Evolutionary conservation across 1,140 invertebrate genomes (phyloP), one percentile per base, ranked within the genome.

Genomic region (Conus ventricosus): DNA sequence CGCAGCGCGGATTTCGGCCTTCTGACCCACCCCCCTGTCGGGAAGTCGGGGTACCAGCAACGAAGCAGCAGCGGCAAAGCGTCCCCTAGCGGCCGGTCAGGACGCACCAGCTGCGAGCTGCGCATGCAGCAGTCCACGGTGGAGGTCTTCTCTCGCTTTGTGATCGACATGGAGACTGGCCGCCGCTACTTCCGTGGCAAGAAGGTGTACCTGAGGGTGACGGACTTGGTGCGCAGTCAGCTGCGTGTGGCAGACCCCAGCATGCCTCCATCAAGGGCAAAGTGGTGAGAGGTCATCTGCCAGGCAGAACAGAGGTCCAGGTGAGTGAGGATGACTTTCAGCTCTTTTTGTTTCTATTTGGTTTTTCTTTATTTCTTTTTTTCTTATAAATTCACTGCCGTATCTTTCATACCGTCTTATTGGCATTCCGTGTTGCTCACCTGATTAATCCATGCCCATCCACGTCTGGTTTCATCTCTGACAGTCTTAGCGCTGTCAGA

Each of bases 281-380:
- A 39, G 97, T 98, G 15, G 96, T 99, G 39, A 97, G 98, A 94
- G 98, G 98, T 11, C 96, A 97, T n/a, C 97, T 97, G 8, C 97
- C 97, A 82, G 99, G 98, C 5, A 95, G 97, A 27, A 98, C 98
- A 4, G 98, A 99, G 96, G 97, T 99, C 0, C 98, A 99, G 96
- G 97, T 98, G 92, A 90, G 91, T 75, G 81, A 39, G 85, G 57
- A 60, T 60, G 57, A 39, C 39, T 39, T 39, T 39, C 75, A 10
- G 10, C n/a, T 11, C 75, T 78, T 78, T 78, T 78, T 78, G 1
- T 25, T n/a, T 78, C 5, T 78, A 1, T 25, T n/a, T 25, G 1
- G 11, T 78, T 39, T 13, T 63, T 63, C 4, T 63, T 63, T 20
- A 63, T 11, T 63, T 63, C 17, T 63, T 63, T 11, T 20, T 63